These are phyloP conservation scores for Lampropteryx suffumata DNA, from an alignment of 2,888 invertebrate genomes.

Conservation along the genomic window DNA sequence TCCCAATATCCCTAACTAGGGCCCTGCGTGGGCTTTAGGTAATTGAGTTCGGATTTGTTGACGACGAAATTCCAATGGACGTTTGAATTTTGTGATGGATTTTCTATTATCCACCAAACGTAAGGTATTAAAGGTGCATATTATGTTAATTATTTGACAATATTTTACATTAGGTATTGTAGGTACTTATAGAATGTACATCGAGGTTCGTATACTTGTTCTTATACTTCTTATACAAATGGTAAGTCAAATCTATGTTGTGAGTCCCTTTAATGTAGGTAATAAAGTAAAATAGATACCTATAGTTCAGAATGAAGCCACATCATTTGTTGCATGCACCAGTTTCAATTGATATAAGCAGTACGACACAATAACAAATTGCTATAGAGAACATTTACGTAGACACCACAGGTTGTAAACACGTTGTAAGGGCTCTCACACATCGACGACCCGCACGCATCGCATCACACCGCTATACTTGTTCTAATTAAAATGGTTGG, in stretches of 20 bases:
- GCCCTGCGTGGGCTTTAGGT: slow-evolving; percentile 16
- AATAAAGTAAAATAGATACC: too few relatives aligned
- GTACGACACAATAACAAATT: slow-evolving; percentile 6
- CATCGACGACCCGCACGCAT: not conserved
- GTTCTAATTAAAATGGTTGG: too few relatives aligned
- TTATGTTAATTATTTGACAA: too few relatives aligned
- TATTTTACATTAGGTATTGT: too few relatives aligned
- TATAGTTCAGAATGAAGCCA: too few relatives aligned
- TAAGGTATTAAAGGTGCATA: too few relatives aligned
- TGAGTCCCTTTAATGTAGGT: too few relatives aligned
- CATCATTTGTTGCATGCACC: not conserved
- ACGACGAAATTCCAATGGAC: slow-evolving; percentile 22
- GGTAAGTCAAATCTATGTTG: too few relatives aligned
- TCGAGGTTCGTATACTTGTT: too few relatives aligned
- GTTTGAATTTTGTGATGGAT: slow-evolving; percentile 20
- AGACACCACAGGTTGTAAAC: slow-evolving; percentile 2
- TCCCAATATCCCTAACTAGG: not conserved
- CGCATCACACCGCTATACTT: not conserved
- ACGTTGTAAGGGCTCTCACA: not conserved
- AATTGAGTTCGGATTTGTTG: slow-evolving; percentile 25
- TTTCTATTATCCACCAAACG: slow-evolving; percentile 14
- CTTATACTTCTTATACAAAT: too few relatives aligned
- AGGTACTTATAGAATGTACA: too few relatives aligned
- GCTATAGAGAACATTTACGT: not conserved
- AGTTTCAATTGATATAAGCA: slow-evolving; percentile 3